These are phyloP conservation scores for Leptinotarsa undecemlineata DNA, from an alignment of 1,140 invertebrate genomes.

Conservation along the genomic window DNA sequence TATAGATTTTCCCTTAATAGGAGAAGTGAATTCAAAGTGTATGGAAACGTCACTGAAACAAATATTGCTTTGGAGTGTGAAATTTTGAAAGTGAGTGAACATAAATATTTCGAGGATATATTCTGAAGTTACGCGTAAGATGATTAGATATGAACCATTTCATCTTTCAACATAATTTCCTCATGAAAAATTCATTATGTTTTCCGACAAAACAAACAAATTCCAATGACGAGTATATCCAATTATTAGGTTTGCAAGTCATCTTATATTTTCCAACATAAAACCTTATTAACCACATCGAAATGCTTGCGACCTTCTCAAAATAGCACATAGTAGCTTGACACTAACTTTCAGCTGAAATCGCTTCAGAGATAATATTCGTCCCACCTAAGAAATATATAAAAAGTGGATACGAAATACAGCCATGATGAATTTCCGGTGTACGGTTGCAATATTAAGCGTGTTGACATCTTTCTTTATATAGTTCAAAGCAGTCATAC, in stretches of 20 bases:
- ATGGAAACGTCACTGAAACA: neutral
- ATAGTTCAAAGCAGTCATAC: too few species aligned
- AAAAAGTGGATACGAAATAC: slow-evolving; percentile 1
- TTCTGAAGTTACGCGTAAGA: slow-evolving; percentile 29
- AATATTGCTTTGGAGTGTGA: slow-evolving; percentile 36
- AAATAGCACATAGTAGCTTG: slow-evolving; percentile 27
- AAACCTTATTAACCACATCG: slow-evolving; percentile 26
- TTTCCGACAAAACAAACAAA: slow-evolving; percentile 33
- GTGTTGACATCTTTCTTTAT: neutral
- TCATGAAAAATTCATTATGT: slow-evolving; percentile 28
- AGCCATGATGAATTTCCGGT: neutral
- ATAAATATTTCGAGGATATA: slow-evolving; percentile 33
- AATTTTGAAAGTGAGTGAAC: slow-evolving; percentile 25
- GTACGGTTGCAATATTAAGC: neutral
- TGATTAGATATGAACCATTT: slow-evolving; percentile 35
- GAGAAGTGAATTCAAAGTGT: too few species aligned
- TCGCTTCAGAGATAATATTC: slow-evolving; percentile 21
- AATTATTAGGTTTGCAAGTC: slow-evolving; percentile 10
- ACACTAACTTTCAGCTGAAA: slow-evolving; percentile 23
- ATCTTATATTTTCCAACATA: neutral
- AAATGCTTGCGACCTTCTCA: slow-evolving; percentile 35
- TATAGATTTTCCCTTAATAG: too few species aligned
- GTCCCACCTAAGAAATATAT: slow-evolving; percentile 22
- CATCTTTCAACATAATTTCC: slow-evolving; percentile 28
- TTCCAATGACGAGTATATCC: slow-evolving; percentile 25